These are phyloP conservation scores for Dicerorhinus sumatrensis DNA, from an alignment of 2,113 vertebrate genomes.

Conservation along the genomic window DNA sequence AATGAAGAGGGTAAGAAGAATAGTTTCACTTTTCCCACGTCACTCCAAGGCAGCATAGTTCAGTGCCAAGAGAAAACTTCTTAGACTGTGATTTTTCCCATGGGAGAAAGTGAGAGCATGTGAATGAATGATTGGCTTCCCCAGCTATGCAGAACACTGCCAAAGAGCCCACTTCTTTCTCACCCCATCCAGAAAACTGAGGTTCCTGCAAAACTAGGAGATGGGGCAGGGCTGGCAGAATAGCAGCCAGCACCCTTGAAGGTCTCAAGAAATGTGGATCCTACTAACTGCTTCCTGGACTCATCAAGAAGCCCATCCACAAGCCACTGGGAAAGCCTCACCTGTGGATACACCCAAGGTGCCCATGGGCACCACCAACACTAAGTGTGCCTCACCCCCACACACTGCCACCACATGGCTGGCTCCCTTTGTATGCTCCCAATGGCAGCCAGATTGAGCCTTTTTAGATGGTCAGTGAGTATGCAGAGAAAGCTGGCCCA, in stretches of 20 bases:
- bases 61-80: background rate
- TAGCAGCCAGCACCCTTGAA: background rate
- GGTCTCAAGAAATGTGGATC: background rate
- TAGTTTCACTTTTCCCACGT: background rate
- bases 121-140: background rate
- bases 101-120: background rate
- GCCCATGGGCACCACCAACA: too few relatives aligned
- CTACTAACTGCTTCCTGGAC: background rate
- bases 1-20: too few relatives aligned
- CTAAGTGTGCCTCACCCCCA: background rate
- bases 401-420: background rate
- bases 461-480: background rate
- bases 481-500: too few relatives aligned
- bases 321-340: background rate
- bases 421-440: background rate
- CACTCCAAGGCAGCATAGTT: background rate
- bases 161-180: background rate
- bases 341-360: background rate
- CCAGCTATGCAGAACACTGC: background rate
- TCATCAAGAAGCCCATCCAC: background rate
- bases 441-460: background rate
- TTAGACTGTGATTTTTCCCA: background rate
- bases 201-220: background rate
- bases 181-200: background rate
- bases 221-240: background rate